Evolutionary conservation across 2,888 invertebrate genomes (phyloP), one percentile per base, ranked within the genome.

Genomic region (Helobdella robusta): DNA sequence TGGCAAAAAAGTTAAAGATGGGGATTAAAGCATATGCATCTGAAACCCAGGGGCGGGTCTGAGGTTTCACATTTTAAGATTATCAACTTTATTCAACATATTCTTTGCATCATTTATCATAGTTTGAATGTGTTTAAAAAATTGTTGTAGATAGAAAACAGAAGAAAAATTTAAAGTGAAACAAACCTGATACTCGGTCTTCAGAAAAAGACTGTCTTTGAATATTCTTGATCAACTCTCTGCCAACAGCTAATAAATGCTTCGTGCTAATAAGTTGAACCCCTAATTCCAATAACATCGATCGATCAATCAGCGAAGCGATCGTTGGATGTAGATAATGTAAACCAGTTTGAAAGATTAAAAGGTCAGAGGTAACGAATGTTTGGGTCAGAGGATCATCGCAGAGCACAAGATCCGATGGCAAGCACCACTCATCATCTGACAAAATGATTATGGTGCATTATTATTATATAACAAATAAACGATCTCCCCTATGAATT

Each of bases 281-380:
- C 18, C 78, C 78, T 6, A 78, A 72, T 61, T 75, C 74, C 3
- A 72, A 68, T 15, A 74, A 71, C 66, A 76, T 70, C 18, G 73
- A 70, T 2, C 73, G 70, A 66, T 74, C 74, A 62, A 75, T 64
- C 36, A 67, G 66, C 62, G 71, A 58, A 0, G 73, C 72, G 61
- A 77, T 73, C 34, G 74, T 74, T 28, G 69, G 69, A 65, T 76
- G 76, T 54, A 78, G 72, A 69, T 77, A 78, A 66, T 71, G 73
- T 44, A 77, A 70, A 54, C 74, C 75, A 11, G 77, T 73, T 64
- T 74, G 73, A 2, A 44, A 69, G 69, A 73, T 73, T 20, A 78
- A 70, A 32, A 75, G 68, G 1, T 74, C 73, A 54, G 75, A 71
- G 18, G 75, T 71, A 59, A 76, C 71, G 30, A 77, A 74, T 59